phyloP scores from a whole-genome alignment of 2,113 vertebrate genomes.

The Barbus barbus region DNA sequence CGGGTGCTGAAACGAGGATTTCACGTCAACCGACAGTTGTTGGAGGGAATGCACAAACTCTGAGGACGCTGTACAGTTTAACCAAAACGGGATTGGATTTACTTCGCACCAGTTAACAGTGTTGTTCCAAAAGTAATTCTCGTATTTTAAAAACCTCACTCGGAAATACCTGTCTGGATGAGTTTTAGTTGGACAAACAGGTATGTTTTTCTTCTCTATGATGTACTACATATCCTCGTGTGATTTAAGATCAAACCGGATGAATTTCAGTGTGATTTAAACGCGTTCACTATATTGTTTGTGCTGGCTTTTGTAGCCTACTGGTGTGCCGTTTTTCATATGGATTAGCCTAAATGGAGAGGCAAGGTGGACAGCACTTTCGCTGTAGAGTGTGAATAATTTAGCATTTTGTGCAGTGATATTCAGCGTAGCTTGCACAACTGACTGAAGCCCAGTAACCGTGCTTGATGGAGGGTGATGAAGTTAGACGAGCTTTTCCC shows the following conservation, averaged over 20 bases:
- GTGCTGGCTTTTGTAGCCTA: background rate
- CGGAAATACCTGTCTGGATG: slow-evolving; percentile 71
- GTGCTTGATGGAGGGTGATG: slow-evolving; percentile 21
- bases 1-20: slow-evolving; percentile 72
- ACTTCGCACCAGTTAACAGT: slow-evolving; percentile 54
- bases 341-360: background rate
- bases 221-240: background rate
- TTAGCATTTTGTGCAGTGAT: slow-evolving; percentile 6
- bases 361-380: background rate
- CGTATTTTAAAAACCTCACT: slow-evolving; percentile 46
- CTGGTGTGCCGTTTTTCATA: background rate
- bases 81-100: slow-evolving; percentile 58
- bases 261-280: background rate
- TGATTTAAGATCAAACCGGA: background rate
- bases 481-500: slow-evolving; percentile 30
- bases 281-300: background rate
- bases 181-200: slow-evolving; percentile 65
- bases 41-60: slow-evolving; percentile 61
- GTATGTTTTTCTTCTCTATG: slow-evolving; percentile 55
- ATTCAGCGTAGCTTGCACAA: slow-evolving; percentile 11
- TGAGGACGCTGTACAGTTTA: slow-evolving; percentile 51
- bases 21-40: background rate
- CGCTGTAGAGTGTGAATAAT: slow-evolving; percentile 29
- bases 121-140: slow-evolving; percentile 62
- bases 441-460: background rate